Percentiles rank a stretch among this genome's conserved stretches.
Evolutionary conservation across 2,888 invertebrate species (phyloP).

Genomic region (Caenorhabditis japonica): DNA sequence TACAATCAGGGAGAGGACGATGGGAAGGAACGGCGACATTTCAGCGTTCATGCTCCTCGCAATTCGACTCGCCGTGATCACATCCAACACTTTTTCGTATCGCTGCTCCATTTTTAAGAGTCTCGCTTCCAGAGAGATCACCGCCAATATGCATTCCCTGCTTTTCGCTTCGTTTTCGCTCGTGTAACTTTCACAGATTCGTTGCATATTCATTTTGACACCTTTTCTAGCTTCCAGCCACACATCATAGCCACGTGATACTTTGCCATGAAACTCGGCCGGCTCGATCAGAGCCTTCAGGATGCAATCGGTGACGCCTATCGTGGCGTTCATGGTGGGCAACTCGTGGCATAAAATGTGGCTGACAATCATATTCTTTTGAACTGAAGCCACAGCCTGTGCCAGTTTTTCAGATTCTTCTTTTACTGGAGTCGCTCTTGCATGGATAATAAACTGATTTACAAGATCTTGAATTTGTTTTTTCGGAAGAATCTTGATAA

Average conservation of each 20-base stretch:
- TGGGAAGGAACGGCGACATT: slow-evolving; percentile 1
- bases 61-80: slow-evolving; percentile 28
- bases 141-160: neutral
- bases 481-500: slow-evolving; percentile 15
- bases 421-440: neutral
- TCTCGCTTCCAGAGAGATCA: slow-evolving; percentile 16
- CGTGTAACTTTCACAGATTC: slow-evolving; percentile 4
- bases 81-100: slow-evolving; percentile 38
- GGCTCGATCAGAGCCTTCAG: slow-evolving; percentile 17
- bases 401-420: neutral
- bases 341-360: neutral
- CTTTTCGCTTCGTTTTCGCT: neutral
- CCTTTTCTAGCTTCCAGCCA: slow-evolving; percentile 28
- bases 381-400: neutral
- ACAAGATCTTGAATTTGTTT: slow-evolving; percentile 12
- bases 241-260: slow-evolving; percentile 24
- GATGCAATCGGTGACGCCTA: slow-evolving; percentile 13
- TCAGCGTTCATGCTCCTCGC: neutral
- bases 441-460: neutral
- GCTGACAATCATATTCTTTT: slow-evolving; percentile 18
- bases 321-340: neutral
- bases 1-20: slow-evolving; percentile 22
- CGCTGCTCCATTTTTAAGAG: neutral
- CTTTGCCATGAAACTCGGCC: neutral
- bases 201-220: slow-evolving; percentile 20